These are phyloP conservation scores for Lepidurus apus DNA, from an alignment of 1,140 invertebrate species.

Conservation along the genomic window DNA sequence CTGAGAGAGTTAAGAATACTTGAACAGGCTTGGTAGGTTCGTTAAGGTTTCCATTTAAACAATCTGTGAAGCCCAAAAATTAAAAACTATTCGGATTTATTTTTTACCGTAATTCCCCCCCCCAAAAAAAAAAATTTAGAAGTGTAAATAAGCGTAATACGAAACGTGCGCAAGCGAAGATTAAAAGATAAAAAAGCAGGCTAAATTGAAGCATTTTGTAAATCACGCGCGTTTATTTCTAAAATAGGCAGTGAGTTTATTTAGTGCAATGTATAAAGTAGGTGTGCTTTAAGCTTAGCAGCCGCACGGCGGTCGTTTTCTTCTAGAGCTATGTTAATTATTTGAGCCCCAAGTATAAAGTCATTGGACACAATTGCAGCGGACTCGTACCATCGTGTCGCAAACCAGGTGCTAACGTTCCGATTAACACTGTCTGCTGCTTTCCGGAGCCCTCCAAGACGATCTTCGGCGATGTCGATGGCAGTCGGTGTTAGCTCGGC, in stretches of 20 bases:
- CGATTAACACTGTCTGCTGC: slow-evolving; percentile 53
- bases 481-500: slow-evolving; percentile 57
- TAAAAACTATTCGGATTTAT: not conserved
- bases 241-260: not conserved
- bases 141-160: not conserved
- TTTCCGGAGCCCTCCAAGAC: slow-evolving; percentile 48
- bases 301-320: slow-evolving; percentile 44
- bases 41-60: slow-evolving; percentile 25
- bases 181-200: not conserved
- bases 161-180: not conserved
- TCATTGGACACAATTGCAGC: slow-evolving; percentile 59
- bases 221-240: not conserved
- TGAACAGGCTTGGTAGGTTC: slow-evolving; percentile 18
- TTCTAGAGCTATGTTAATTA: slow-evolving; percentile 54
- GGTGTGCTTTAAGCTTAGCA: not conserved
- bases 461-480: slow-evolving; percentile 50
- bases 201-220: not conserved
- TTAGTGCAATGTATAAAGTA: slow-evolving; percentile 1
- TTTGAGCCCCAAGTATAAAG: slow-evolving; percentile 53
- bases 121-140: not conserved
- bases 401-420: slow-evolving; percentile 53
- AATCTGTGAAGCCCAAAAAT: not conserved
- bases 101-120: too few relatives aligned
- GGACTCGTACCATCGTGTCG: slow-evolving; percentile 48
- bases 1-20: slow-evolving; percentile 35